Evolutionary conservation across 2,113 vertebrate genomes (phyloP).

Genomic region (Nycticebus coucang): DNA sequence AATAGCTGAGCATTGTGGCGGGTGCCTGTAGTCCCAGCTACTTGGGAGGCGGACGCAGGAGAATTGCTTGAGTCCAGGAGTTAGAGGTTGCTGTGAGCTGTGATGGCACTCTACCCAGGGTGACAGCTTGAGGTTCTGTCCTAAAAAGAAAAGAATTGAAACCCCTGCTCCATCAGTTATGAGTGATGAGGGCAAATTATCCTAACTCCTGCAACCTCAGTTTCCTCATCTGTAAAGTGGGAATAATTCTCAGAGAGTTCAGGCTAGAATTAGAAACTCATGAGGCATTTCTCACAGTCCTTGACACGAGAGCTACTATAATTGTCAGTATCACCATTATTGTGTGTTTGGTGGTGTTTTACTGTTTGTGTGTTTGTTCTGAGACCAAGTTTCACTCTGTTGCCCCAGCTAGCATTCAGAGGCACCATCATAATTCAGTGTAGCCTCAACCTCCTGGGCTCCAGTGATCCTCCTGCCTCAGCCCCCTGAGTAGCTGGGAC

Average conservation of each 20-base stretch:
- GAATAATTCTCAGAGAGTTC: neutral
- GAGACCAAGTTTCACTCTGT: neutral
- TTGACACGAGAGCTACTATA: neutral
- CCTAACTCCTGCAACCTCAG: neutral
- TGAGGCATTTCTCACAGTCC: neutral
- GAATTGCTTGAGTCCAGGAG: too few relatives aligned
- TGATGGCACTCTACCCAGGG: too few relatives aligned
- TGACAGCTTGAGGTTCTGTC: too few relatives aligned
- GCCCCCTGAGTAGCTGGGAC: too few relatives aligned
- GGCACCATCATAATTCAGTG: too few relatives aligned
- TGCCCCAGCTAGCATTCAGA: too few relatives aligned
- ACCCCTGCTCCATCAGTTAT: neutral
- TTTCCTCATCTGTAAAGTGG: neutral
- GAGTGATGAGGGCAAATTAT: neutral
- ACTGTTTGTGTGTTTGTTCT: neutral
- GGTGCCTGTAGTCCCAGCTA: too few relatives aligned
- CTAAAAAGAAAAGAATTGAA: neutral
- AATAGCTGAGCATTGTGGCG: too few relatives aligned
- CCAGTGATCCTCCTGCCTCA: too few relatives aligned
- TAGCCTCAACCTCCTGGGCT: too few relatives aligned
- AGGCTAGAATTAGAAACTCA: neutral
- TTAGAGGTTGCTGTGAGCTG: too few relatives aligned
- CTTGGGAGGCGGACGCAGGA: too few relatives aligned
- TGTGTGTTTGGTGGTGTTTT: neutral
- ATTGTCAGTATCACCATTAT: neutral